phyloP scores from a whole-genome alignment of 2,888 invertebrate species.

The Drosophila eohydei region DNA sequence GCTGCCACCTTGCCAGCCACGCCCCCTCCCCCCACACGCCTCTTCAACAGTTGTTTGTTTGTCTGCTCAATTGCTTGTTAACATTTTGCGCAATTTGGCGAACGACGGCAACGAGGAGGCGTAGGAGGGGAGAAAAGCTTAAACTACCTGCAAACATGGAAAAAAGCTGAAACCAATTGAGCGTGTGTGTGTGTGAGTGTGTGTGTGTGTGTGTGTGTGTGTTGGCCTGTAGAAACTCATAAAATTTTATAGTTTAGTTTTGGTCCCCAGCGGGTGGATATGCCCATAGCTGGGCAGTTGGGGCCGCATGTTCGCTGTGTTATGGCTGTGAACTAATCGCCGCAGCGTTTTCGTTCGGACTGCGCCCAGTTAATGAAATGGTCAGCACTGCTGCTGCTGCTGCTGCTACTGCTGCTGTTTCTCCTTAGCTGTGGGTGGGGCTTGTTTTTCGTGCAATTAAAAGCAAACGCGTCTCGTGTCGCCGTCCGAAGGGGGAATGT shows the following conservation, averaged over 20 bases:
- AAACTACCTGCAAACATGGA: conserved; percentile 77
- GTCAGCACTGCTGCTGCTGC: conserved; percentile 39
- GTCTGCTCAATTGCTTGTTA: conserved; percentile 80
- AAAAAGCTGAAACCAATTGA: conserved; percentile 77
- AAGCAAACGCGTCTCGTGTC: conserved; percentile 50
- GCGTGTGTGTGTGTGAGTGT: conserved; percentile 46
- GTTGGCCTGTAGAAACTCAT: conserved; percentile 67
- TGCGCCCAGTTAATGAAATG: conserved; percentile 75
- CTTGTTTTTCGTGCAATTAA: conserved; percentile 48
- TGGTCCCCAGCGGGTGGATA: conserved; percentile 42
- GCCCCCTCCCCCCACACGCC: background rate
- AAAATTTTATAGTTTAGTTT: conserved; percentile 75
- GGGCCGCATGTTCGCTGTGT: conserved; percentile 54
- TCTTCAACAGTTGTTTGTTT: conserved; percentile 72
- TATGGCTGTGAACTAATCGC: conserved; percentile 79
- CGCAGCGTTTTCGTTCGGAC: conserved; percentile 66
- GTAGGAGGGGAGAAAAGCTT: conserved; percentile 23
- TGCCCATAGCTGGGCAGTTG: background rate
- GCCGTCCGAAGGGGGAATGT: background rate
- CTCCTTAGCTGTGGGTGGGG: background rate
- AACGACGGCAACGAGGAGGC: conserved; percentile 29
- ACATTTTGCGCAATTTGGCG: conserved; percentile 79
- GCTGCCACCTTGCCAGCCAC: conserved; percentile 43
- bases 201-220: conserved; percentile 31
- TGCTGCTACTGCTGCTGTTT: conserved; percentile 18